A percentile compares a stretch with the other conserved stretches of the same genome.
Conservation (phyloP, 2,888 invertebrate genomes). For the Cheilosia pagana region DNA sequence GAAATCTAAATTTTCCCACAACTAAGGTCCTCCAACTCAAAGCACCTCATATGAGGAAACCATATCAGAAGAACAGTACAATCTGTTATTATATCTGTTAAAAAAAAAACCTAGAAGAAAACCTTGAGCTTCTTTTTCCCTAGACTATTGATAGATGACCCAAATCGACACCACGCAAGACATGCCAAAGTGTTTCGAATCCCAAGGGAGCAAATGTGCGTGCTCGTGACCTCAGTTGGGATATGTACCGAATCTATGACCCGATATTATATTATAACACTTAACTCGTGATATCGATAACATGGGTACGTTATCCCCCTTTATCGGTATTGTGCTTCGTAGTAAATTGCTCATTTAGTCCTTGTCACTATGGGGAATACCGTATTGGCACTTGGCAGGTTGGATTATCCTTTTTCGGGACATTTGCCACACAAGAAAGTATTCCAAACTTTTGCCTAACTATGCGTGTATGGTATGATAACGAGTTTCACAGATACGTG, state of each 20-base stretch:
- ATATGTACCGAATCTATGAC: neutral
- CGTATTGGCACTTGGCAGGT: neutral
- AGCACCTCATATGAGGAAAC: too few relatives aligned
- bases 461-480: conserved; percentile 22
- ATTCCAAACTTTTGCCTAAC: neutral
- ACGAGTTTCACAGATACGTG: conserved; percentile 35
- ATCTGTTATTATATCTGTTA: too few relatives aligned
- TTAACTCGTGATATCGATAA: conserved; percentile 15
- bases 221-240: neutral
- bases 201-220: neutral
- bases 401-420: conserved; percentile 7
- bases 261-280: conserved; percentile 23
- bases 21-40: too few relatives aligned
- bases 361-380: conserved; percentile 16
- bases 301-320: conserved; percentile 17
- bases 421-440: neutral
- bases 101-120: too few relatives aligned
- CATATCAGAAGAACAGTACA: too few relatives aligned
- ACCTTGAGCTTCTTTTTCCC: too few relatives aligned
- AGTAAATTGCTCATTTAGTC: conserved; percentile 50
- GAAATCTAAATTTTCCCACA: too few relatives aligned
- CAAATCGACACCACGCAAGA: too few relatives aligned
- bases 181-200: neutral
- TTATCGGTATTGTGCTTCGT: conserved; percentile 39
- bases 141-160: too few relatives aligned